Percentiles rank a stretch among this genome's conserved stretches.
Evolutionary conservation across 2,888 invertebrate species (phyloP).

Genomic region (Drosophila recens): DNA sequence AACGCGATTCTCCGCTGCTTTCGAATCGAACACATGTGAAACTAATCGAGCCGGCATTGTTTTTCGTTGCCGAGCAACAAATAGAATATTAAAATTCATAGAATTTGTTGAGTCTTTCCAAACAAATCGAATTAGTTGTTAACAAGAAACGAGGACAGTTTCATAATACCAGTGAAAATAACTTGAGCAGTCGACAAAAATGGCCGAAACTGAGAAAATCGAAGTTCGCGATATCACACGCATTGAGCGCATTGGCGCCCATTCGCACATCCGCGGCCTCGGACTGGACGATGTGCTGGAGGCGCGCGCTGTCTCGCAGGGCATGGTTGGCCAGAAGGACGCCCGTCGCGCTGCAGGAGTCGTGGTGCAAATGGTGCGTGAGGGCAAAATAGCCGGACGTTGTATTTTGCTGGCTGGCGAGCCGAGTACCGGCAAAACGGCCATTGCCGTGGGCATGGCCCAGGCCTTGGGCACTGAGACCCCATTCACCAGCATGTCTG

Average conservation of each 20-base stretch:
- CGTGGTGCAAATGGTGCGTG: constrained; percentile 98
- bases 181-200: constrained; percentile 34
- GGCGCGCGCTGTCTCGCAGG: constrained; percentile 96
- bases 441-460: constrained; percentile 98
- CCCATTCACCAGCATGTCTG: constrained; percentile 99
- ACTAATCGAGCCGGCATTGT: constrained; percentile 40
- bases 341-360: constrained; percentile 98
- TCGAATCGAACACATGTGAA: constrained; percentile 47
- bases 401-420: constrained; percentile 98
- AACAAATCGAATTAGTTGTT: constrained; percentile 28
- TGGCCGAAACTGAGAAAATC: constrained; percentile 84
- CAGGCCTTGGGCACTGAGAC: constrained; percentile 97
- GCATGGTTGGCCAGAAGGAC: constrained; percentile 97
- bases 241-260: constrained; percentile 98
- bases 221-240: constrained; percentile 97
- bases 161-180: background rate
- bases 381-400: constrained; percentile 98
- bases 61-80: constrained; percentile 52
- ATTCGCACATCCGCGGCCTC: constrained; percentile 98
- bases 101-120: constrained; percentile 40
- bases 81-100: constrained; percentile 22
- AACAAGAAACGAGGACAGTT: background rate
- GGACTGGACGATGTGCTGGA: constrained; percentile 98
- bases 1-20: no score
- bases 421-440: constrained; percentile 99